These are phyloP conservation scores for Dipodomys merriami DNA, from an alignment of 2,113 vertebrate species.

Conservation along the genomic window DNA sequence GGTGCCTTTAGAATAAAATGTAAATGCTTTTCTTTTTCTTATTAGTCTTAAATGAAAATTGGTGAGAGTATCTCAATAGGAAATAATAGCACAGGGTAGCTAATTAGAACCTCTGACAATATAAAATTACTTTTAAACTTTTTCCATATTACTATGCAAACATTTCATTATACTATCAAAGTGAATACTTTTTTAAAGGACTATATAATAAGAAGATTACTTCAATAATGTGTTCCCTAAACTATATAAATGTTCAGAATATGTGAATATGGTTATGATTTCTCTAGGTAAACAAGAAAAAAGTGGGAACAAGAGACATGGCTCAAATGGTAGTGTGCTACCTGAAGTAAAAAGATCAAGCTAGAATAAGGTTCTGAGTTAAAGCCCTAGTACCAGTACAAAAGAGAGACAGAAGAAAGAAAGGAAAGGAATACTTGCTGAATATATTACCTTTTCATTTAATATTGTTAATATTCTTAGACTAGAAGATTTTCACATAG, in stretches of 20 bases:
- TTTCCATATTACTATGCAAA: constrained; percentile 6
- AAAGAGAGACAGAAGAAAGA: background rate
- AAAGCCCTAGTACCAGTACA: too few relatives aligned
- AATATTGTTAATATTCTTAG: constrained; percentile 9
- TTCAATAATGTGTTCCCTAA: constrained; percentile 20
- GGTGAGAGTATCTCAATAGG: constrained; percentile 4
- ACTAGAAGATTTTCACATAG: background rate
- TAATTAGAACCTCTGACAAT: background rate
- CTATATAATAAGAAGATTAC: constrained; percentile 12
- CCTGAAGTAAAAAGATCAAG: too few relatives aligned
- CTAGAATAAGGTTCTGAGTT: too few relatives aligned
- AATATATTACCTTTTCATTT: constrained; percentile 36
- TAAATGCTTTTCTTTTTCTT: constrained; percentile 26
- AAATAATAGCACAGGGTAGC: constrained; percentile 28
- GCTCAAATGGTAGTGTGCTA: too few relatives aligned
- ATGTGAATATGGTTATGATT: constrained; percentile 30
- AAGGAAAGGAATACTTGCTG: background rate
- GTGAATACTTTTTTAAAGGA: constrained; percentile 48
- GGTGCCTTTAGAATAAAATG: constrained; percentile 36
- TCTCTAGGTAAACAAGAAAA: constrained; percentile 46
- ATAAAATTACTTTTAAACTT: constrained; percentile 27
- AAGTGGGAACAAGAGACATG: too few relatives aligned
- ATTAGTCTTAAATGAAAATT: constrained; percentile 50
- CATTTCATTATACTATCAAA: constrained; percentile 46
- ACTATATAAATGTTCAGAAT: constrained; percentile 40